Percentiles rank a stretch among this genome's conserved stretches.
phyloP scores from a whole-genome alignment of 2,888 invertebrate genomes.

The Protula sp. region DNA sequence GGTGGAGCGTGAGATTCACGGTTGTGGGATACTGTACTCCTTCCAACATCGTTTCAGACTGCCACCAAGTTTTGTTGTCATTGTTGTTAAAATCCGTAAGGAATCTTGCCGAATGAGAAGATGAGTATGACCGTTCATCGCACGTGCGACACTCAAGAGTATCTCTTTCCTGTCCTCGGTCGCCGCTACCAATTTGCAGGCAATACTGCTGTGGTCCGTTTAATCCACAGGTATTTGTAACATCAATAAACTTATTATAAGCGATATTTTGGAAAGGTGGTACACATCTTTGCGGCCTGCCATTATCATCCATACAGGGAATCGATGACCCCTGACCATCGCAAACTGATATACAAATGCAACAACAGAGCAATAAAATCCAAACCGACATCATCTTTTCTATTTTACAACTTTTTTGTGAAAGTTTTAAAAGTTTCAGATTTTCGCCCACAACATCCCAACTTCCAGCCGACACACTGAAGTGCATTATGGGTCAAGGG shows the following conservation, averaged over 20 bases:
- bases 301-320: slow-evolving; percentile 48
- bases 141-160: slow-evolving; percentile 67
- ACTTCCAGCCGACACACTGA: too few relatives aligned
- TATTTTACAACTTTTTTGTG: too few relatives aligned
- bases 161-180: slow-evolving; percentile 25
- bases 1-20: slow-evolving; percentile 84
- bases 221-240: slow-evolving; percentile 93
- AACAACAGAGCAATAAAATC: too few relatives aligned
- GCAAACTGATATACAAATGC: too few relatives aligned
- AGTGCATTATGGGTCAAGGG: too few relatives aligned
- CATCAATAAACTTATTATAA: slow-evolving; percentile 79
- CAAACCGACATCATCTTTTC: too few relatives aligned
- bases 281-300: slow-evolving; percentile 71
- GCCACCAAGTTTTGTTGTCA: slow-evolving; percentile 53
- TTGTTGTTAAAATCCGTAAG: slow-evolving; percentile 89
- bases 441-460: too few relatives aligned
- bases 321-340: not conserved
- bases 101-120: slow-evolving; percentile 68
- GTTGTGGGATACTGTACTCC: slow-evolving; percentile 83
- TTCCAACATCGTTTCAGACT: slow-evolving; percentile 81
- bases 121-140: slow-evolving; percentile 58
- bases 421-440: too few relatives aligned
- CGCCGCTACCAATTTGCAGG: slow-evolving; percentile 65
- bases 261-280: slow-evolving; percentile 97
- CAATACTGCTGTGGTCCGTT: slow-evolving; percentile 63